These are phyloP conservation scores for Drosophila mettleri DNA, from an alignment of 2,888 invertebrate genomes.

Conservation along the genomic window DNA sequence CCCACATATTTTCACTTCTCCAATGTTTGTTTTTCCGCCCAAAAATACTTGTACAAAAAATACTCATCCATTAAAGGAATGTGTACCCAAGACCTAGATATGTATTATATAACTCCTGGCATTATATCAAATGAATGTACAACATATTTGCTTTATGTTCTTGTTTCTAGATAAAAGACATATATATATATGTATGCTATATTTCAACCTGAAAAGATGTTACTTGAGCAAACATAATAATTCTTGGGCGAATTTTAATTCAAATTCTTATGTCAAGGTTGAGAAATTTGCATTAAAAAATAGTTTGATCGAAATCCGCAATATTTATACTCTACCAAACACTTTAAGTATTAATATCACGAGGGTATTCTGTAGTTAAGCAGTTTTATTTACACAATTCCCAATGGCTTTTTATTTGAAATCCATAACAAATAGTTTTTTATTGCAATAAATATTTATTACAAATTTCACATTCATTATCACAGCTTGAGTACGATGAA, in stretches of 20 bases:
- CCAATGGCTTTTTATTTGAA: neutral
- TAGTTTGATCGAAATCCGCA: neutral
- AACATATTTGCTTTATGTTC: constrained; percentile 12
- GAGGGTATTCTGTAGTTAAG: neutral
- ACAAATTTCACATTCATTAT: neutral
- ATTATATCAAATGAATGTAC: constrained; percentile 7
- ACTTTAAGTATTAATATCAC: neutral
- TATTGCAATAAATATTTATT: constrained; percentile 42
- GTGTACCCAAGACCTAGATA: constrained; percentile 29
- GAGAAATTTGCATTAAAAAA: neutral
- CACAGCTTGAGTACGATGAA: neutral
- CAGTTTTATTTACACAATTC: too few species aligned
- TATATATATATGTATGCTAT: neutral
- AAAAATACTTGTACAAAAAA: constrained; percentile 21
- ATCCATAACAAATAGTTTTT: constrained; percentile 3
- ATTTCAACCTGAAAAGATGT: neutral
- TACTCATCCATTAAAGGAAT: constrained; percentile 53
- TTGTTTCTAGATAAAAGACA: constrained; percentile 2
- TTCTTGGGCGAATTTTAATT: neutral
- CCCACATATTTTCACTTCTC: constrained; percentile 55
- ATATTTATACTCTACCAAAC: neutral
- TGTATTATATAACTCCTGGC: neutral
- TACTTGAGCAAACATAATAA: neutral
- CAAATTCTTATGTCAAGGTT: neutral
- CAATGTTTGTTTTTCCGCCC: constrained; percentile 44